phyloP scores from a whole-genome alignment of 2,797 vertebrate genomes.

The Sorex maritimensis region DNA sequence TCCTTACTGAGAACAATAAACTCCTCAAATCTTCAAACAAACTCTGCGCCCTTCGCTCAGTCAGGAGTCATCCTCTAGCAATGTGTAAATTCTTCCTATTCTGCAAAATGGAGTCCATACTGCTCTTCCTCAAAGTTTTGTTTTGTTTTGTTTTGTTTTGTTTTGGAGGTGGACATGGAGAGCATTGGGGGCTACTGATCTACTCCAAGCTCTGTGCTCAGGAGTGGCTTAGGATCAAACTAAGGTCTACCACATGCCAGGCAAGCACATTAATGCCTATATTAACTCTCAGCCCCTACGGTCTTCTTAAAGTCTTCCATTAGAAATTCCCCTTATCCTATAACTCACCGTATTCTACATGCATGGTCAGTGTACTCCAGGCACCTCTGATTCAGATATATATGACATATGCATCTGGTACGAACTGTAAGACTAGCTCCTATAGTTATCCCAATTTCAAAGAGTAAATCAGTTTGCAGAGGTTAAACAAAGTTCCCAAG shows the following conservation, averaged over 20 bases:
- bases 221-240: too few species aligned
- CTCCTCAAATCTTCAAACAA: background rate
- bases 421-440: background rate
- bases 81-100: background rate
- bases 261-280: too few species aligned
- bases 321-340: background rate
- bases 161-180: too few species aligned
- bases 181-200: too few species aligned
- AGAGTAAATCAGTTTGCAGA: constrained; percentile 36
- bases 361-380: background rate
- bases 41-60: background rate
- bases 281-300: too few species aligned
- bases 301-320: background rate
- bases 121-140: background rate
- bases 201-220: too few species aligned
- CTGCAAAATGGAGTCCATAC: background rate
- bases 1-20: constrained; percentile 33
- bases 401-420: background rate
- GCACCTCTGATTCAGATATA: background rate
- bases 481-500: background rate
- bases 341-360: background rate
- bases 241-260: too few species aligned
- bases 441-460: background rate
- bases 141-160: background rate
- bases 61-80: background rate